Percentiles rank a stretch among this genome's conserved stretches.
phyloP scores from a whole-genome alignment of 2,888 invertebrate genomes.

The Orthosia cruda region DNA sequence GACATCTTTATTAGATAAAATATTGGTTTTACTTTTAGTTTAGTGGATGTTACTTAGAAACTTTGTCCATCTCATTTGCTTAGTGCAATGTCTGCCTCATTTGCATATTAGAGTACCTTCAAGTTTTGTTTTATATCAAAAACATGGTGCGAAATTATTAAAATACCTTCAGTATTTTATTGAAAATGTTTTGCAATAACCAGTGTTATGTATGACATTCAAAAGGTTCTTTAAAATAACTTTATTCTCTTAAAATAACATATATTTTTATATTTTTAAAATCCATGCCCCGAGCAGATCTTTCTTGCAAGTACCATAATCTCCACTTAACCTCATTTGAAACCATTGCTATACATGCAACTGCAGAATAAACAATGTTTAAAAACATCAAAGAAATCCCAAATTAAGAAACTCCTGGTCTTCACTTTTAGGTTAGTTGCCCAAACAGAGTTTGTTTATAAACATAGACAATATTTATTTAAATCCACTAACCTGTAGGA shows the following conservation, averaged over 20 bases:
- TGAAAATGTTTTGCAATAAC: not conserved
- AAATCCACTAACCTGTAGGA: slow-evolving; percentile 92
- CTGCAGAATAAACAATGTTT: slow-evolving; percentile 8
- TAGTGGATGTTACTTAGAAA: slow-evolving; percentile 18
- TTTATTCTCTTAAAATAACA: not conserved
- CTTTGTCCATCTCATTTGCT: slow-evolving; percentile 9
- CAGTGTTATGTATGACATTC: not conserved
- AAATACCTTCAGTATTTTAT: not conserved
- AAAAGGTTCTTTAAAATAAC: not conserved
- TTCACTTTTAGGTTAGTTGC: slow-evolving; percentile 6
- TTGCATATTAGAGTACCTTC: slow-evolving; percentile 6
- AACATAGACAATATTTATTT: slow-evolving; percentile 18
- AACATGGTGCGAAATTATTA: not conserved
- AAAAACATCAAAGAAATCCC: slow-evolving; percentile 14
- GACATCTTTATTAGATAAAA: slow-evolving; percentile 41
- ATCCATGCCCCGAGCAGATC: not conserved
- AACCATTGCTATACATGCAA: not conserved
- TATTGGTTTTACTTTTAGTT: slow-evolving; percentile 12
- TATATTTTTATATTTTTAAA: not conserved
- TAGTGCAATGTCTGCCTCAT: slow-evolving; percentile 12
- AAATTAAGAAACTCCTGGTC: not conserved
- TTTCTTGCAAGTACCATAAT: not conserved
- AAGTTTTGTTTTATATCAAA: not conserved
- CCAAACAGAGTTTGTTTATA: slow-evolving; percentile 21
- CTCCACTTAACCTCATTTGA: slow-evolving; percentile 21